Evolutionary conservation across 2,797 vertebrate species (phyloP), one percentile per base, ranked within the genome.

Genomic region (Neopelma chrysocephalum): DNA sequence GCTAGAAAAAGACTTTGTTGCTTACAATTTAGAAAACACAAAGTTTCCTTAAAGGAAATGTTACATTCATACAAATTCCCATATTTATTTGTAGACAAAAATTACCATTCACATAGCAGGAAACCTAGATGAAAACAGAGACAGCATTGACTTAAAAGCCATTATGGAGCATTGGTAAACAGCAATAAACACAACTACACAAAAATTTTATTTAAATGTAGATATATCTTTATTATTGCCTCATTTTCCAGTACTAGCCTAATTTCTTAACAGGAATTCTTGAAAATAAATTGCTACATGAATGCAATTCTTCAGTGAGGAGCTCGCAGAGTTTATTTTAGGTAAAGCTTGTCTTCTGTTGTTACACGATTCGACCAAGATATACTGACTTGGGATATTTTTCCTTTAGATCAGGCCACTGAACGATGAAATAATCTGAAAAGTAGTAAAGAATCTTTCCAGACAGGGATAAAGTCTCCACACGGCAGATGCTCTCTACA

Each of bases 401-500:
- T 96, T 98, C 97, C 96, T 98, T 99, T 29, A 99, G 97, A 40
- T 96, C n/a, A 6, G 98, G 96, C 99, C 99, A 99, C 97, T 99
- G 99, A 78, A 99, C 99, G 61, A 99, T 98, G 97, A 99, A 99
- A 94, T 98, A 98, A 97, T 99, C 98, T 4, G 98, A 98, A 64
- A 99, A 76, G 66, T 96, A 97, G 94, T 99, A 99, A 29, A 99
- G 98, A 96, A 99, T 98, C 97, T 97, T 98, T 72, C 99, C 99
- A 3, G 99, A 99, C 32, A 99, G 97, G 3, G 99, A 99, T 70
- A 99, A 97, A 3, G 98, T 98, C 97, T 99, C 98, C 64, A 99
- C 99, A 4, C 99, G 98, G 96, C 99, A 99, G 96, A 99, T 98
- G 95, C 99, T 99, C 93, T 99, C 99, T 29, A 99, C 98, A 10